A percentile compares a stretch with the other conserved stretches of the same genome.
Conservation (phyloP, 1,140 invertebrate species). For the Meloidogyne chitwoodi region DNA sequence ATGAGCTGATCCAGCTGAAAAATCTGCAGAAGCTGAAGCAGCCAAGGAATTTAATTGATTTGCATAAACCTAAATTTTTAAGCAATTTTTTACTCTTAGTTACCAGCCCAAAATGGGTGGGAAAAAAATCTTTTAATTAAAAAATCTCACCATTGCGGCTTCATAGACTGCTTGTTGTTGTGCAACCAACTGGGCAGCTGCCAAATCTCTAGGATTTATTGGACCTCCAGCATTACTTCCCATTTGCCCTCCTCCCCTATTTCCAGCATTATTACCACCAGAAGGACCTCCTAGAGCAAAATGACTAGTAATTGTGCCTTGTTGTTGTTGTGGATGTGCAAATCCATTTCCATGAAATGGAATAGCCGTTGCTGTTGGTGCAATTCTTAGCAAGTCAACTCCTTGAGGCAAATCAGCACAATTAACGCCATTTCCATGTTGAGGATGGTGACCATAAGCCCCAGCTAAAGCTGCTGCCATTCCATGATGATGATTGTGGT, state of each 20-base stretch:
- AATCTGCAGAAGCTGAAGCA: not conserved
- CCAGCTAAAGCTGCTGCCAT: conserved; percentile 25
- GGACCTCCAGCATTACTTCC: conserved; percentile 37
- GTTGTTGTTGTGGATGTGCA: conserved; percentile 22
- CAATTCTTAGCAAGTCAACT: conserved; percentile 6
- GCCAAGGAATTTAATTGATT: conserved; percentile 17
- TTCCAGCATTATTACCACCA: conserved; percentile 39
- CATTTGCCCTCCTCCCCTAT: conserved; percentile 28
- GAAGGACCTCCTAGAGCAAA: not conserved
- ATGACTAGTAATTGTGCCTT: not conserved
- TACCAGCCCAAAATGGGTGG: not conserved
- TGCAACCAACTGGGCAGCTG: conserved; percentile 37
- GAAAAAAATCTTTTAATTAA: too few species aligned
- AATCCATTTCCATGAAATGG: conserved; percentile 49
- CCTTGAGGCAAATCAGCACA: not conserved
- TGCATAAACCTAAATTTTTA: conserved; percentile 19
- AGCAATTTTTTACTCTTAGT: not conserved
- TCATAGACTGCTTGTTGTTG: conserved; percentile 50
- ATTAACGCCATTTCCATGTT: conserved; percentile 17
- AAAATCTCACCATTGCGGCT: conserved; percentile 30
- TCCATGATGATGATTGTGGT: conserved; percentile 3
- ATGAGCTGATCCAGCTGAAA: not conserved
- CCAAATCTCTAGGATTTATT: conserved; percentile 44
- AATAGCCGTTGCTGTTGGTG: conserved; percentile 4
- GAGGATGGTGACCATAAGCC: not conserved